A percentile compares a stretch with the other conserved stretches of the same genome.
phyloP scores from a whole-genome alignment of 2,797 vertebrate genomes.

The Carduelis carduelis region DNA sequence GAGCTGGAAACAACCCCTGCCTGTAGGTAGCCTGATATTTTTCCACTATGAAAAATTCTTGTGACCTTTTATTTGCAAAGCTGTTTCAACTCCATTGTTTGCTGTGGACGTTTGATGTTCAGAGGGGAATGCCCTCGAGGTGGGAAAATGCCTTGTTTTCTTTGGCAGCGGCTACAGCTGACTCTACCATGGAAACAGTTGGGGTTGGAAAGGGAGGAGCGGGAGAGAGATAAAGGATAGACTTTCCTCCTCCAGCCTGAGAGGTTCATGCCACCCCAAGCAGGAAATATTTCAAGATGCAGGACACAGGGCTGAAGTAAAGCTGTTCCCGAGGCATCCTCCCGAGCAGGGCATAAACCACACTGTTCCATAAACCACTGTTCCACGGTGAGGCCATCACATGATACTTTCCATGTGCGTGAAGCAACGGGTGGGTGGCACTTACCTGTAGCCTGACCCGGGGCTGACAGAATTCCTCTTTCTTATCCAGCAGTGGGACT shows the following conservation, averaged over 20 bases:
- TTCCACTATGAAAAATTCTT: constrained; percentile 55
- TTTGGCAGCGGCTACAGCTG: constrained; percentile 32
- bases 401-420: neutral
- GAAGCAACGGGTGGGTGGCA: neutral
- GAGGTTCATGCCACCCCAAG: neutral
- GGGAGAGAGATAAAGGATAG: constrained; percentile 2
- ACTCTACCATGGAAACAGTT: constrained; percentile 5
- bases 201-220: neutral
- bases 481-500: neutral
- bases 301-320: neutral
- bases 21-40: constrained; percentile 31
- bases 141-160: constrained; percentile 62
- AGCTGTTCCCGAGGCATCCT: neutral
- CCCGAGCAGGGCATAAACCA: neutral
- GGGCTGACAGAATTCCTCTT: neutral
- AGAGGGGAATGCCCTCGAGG: constrained; percentile 64
- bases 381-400: neutral
- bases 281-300: neutral
- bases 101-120: constrained; percentile 55
- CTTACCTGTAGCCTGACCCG: neutral
- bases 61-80: constrained; percentile 59
- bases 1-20: neutral
- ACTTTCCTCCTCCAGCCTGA: neutral
- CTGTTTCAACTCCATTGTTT: constrained; percentile 59
- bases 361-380: neutral